Percentiles rank a stretch among this genome's conserved stretches.
Evolutionary conservation across 2,797 vertebrate genomes (phyloP).

Genomic region (Onychomys torridus): DNA sequence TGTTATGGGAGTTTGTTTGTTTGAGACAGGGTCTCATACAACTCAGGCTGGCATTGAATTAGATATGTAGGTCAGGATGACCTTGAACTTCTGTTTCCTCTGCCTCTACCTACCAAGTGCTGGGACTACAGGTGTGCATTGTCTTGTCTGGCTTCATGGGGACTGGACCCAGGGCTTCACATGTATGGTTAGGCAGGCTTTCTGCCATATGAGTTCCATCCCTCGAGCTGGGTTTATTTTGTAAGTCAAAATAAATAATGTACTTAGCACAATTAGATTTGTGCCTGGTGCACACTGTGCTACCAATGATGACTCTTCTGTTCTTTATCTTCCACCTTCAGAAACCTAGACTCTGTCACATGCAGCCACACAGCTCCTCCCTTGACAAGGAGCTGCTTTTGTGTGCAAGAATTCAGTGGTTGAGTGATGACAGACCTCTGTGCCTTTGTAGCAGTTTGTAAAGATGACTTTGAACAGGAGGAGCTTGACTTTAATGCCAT

Average conservation of each 20-base stretch:
- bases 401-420: neutral
- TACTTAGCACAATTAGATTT: neutral
- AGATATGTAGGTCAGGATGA: neutral
- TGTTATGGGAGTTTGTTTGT: neutral
- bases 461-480: neutral
- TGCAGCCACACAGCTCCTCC: neutral
- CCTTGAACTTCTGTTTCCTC: neutral
- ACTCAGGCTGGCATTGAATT: neutral
- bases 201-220: neutral
- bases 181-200: neutral
- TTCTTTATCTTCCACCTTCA: neutral
- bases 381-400: neutral
- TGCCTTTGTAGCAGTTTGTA: neutral
- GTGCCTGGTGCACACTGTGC: fast-evolving
- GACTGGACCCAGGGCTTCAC: neutral
- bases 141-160: neutral
- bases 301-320: neutral
- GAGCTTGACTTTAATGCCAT: neutral
- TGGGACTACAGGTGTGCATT: neutral
- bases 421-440: neutral
- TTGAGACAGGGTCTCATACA: neutral
- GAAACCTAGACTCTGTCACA: neutral
- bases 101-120: neutral
- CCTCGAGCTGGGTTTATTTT: neutral
- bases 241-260: neutral